Percentiles rank a stretch among this genome's conserved stretches.
These are phyloP conservation scores for Hexactinellida sp. DNA, from an alignment of 37 sponge, comb jelly and placozoan genomes.

Conservation along the genomic window DNA sequence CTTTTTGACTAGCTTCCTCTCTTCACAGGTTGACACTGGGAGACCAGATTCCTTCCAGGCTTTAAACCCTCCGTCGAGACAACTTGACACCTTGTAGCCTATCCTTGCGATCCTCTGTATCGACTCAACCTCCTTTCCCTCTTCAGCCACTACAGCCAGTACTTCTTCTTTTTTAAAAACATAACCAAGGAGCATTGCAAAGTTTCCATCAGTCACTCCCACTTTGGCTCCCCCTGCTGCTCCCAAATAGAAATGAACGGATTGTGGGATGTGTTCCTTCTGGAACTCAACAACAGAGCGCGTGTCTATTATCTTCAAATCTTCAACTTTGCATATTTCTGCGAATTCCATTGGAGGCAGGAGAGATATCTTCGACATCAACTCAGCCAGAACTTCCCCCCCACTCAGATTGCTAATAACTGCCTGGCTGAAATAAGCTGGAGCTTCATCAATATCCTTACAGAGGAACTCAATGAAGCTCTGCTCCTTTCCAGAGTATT, in stretches of 20 bases:
- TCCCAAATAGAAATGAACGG: slow-evolving; percentile 52
- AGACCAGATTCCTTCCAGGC: slow-evolving; percentile 29
- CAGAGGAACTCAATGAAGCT: slow-evolving; percentile 61
- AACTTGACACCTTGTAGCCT: slow-evolving; percentile 49
- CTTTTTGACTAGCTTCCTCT: slow-evolving; percentile 36
- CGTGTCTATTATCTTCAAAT: not conserved
- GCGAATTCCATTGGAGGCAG: not conserved
- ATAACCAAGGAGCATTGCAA: slow-evolving; percentile 71
- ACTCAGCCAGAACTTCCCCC: not conserved
- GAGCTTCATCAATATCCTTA: slow-evolving; percentile 35
- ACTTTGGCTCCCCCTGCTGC: slow-evolving; percentile 50
- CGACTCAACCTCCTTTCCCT: slow-evolving; percentile 46
- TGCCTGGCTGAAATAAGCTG: slow-evolving; percentile 50
- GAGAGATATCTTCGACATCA: not conserved
- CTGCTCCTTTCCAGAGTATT: slow-evolving; percentile 33
- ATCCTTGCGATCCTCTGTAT: slow-evolving; percentile 66
- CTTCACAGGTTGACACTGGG: not conserved
- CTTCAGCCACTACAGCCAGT: slow-evolving; percentile 30
- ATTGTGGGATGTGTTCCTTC: slow-evolving; percentile 33
- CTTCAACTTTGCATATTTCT: not conserved
- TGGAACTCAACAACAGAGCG: slow-evolving; percentile 22
- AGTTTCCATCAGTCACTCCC: slow-evolving; percentile 69
- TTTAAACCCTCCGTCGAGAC: slow-evolving; percentile 42
- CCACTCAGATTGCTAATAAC: slow-evolving; percentile 9
- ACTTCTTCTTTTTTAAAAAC: slow-evolving; percentile 17